Percentiles rank a stretch among this genome's conserved stretches.
Evolutionary conservation across 2,113 vertebrate genomes (phyloP).

Genomic region (Vanacampus margaritifer): DNA sequence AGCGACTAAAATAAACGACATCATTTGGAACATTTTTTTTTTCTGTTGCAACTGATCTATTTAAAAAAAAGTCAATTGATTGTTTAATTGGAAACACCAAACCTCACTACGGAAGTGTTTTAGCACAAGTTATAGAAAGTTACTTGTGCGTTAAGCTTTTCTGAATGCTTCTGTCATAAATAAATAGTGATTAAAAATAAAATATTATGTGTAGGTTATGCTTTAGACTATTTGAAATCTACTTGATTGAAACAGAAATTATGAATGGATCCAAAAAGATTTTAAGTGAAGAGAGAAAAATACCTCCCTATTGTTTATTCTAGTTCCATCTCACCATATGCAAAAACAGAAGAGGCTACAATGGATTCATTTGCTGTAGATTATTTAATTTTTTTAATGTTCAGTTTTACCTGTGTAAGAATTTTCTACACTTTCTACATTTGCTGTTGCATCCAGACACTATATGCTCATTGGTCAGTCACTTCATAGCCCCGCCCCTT

Average conservation of each 20-base stretch:
- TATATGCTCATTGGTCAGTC: slow-evolving; percentile 38
- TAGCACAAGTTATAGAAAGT: too few species aligned
- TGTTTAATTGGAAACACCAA: background rate
- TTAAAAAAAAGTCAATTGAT: background rate
- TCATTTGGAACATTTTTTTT: too few species aligned
- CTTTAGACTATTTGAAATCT: background rate
- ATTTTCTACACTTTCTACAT: background rate
- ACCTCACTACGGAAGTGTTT: background rate
- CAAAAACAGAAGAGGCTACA: background rate
- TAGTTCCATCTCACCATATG: background rate
- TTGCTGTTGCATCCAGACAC: slow-evolving; percentile 7
- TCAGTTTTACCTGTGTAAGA: background rate
- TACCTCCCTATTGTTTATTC: background rate
- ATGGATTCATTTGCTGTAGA: background rate
- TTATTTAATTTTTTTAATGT: background rate
- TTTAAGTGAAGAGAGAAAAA: too few species aligned
- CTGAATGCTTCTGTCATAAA: background rate
- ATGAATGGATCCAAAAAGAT: background rate
- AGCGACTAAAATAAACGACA: too few species aligned
- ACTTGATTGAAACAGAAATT: background rate
- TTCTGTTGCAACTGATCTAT: too few species aligned
- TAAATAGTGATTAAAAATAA: background rate
- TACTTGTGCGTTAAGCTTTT: too few species aligned
- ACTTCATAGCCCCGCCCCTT: slow-evolving; percentile 26
- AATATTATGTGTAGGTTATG: background rate